A percentile compares a stretch with the other conserved stretches of the same genome.
phyloP scores from a whole-genome alignment of 2,888 invertebrate genomes.

The Dasysyrphus tricinctus region DNA sequence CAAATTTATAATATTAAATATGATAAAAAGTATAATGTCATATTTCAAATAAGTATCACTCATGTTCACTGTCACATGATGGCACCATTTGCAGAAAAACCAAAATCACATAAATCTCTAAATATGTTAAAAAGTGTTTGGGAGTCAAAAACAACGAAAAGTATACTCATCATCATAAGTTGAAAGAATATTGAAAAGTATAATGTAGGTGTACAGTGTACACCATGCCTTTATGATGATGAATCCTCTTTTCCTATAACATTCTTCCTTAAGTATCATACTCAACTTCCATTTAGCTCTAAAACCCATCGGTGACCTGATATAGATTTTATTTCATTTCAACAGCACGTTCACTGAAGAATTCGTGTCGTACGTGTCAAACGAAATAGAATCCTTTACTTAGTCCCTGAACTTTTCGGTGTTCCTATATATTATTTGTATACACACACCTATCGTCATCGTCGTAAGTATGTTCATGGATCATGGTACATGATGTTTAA shows the following conservation, averaged over 20 bases:
- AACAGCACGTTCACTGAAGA: slow-evolving; percentile 45
- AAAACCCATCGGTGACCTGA: slow-evolving; percentile 23
- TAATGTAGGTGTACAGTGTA: too few species aligned
- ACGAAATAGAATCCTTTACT: slow-evolving; percentile 26
- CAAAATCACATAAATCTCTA: background rate
- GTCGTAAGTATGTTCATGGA: background rate
- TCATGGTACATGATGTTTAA: slow-evolving; percentile 7
- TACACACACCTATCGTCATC: background rate
- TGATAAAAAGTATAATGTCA: too few species aligned
- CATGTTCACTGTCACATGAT: too few species aligned
- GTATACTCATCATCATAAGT: too few species aligned
- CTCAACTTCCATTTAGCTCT: slow-evolving; percentile 14
- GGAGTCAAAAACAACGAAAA: too few species aligned
- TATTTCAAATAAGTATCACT: too few species aligned
- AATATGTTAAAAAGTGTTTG: background rate
- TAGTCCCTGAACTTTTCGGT: slow-evolving; percentile 51
- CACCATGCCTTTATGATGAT: background rate
- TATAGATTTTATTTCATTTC: slow-evolving; percentile 62
- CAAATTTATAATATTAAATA: too few species aligned
- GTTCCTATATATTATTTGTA: slow-evolving; percentile 21
- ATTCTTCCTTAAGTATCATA: slow-evolving; percentile 2
- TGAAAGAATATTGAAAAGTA: too few species aligned
- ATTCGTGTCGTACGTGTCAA: slow-evolving; percentile 47
- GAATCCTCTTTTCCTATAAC: background rate
- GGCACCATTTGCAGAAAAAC: too few species aligned